These are phyloP conservation scores for Troides oblongomaculatus DNA, from an alignment of 2,888 invertebrate genomes.

Conservation along the genomic window DNA sequence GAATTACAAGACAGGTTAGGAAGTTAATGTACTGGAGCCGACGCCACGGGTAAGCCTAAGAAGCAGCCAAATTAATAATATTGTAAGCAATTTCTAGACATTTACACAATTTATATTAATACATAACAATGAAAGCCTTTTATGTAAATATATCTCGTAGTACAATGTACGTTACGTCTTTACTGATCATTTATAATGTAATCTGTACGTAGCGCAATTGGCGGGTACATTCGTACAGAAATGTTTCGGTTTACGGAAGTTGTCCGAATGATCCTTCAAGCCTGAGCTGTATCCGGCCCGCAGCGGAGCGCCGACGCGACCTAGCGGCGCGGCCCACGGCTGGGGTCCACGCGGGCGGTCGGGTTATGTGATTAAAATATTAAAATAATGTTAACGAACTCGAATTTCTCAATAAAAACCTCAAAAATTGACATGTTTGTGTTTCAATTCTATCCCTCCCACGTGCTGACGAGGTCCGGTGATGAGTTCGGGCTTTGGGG, in stretches of 20 bases:
- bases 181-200: background rate
- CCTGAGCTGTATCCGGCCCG: constrained; percentile 25
- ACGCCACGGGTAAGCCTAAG: constrained; percentile 39
- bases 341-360: constrained; percentile 65
- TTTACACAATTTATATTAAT: constrained; percentile 34
- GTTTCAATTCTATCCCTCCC: constrained; percentile 36
- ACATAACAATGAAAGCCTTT: constrained; percentile 31
- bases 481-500: no score
- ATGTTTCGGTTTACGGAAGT: constrained; percentile 69
- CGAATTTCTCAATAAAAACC: constrained; percentile 68
- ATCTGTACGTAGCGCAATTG: no score
- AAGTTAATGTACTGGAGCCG: constrained; percentile 45
- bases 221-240: no score
- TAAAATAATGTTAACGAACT: constrained; percentile 62
- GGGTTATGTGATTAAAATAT: constrained; percentile 66
- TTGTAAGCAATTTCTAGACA: constrained; percentile 43
- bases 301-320: constrained; percentile 28
- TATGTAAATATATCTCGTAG: constrained; percentile 43
- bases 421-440: constrained; percentile 40
- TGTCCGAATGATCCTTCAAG: constrained; percentile 45
- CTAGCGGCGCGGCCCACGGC: constrained; percentile 67
- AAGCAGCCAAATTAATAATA: constrained; percentile 40
- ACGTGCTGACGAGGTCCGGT: no score
- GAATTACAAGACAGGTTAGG: constrained; percentile 69
- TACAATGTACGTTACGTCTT: constrained; percentile 42